These are phyloP conservation scores for Piscicola geometra DNA, from an alignment of 2,888 invertebrate species.

Conservation along the genomic window DNA sequence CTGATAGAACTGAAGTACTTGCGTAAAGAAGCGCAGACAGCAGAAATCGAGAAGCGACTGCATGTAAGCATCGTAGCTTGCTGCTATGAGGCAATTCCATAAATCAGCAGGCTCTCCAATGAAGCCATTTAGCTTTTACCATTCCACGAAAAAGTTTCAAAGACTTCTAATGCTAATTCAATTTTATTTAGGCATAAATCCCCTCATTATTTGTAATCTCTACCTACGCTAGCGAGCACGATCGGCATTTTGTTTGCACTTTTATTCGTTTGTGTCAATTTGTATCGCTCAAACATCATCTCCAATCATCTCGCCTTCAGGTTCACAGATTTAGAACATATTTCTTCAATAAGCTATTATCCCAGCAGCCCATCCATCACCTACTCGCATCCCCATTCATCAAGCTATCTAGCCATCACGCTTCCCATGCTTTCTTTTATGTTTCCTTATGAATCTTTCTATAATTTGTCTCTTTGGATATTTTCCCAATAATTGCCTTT, in stretches of 20 bases:
- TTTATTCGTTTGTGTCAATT: too few relatives aligned
- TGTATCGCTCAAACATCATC: background rate
- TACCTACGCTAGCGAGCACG: too few relatives aligned
- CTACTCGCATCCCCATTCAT: background rate
- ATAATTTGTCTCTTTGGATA: too few relatives aligned
- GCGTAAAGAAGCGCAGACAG: too few relatives aligned
- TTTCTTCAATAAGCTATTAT: background rate
- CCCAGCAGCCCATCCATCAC: background rate
- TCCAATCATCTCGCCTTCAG: background rate
- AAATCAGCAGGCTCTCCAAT: background rate
- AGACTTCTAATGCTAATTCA: background rate
- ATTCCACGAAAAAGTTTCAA: background rate
- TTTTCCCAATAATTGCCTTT: background rate
- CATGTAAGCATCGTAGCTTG: too few relatives aligned
- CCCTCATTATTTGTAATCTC: background rate
- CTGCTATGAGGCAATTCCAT: too few relatives aligned
- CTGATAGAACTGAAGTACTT: too few relatives aligned
- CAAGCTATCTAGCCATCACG: background rate
- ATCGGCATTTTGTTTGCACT: background rate
- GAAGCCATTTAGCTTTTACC: background rate
- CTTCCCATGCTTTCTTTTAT: background rate
- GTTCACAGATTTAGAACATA: background rate
- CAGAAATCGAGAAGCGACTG: too few relatives aligned
- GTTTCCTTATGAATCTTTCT: too few relatives aligned
- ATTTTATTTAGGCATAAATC: background rate